Evolutionary conservation across 2,888 invertebrate species (phyloP), one percentile per base, ranked within the genome.

Genomic region (Drepanosiphum platanoidis): DNA sequence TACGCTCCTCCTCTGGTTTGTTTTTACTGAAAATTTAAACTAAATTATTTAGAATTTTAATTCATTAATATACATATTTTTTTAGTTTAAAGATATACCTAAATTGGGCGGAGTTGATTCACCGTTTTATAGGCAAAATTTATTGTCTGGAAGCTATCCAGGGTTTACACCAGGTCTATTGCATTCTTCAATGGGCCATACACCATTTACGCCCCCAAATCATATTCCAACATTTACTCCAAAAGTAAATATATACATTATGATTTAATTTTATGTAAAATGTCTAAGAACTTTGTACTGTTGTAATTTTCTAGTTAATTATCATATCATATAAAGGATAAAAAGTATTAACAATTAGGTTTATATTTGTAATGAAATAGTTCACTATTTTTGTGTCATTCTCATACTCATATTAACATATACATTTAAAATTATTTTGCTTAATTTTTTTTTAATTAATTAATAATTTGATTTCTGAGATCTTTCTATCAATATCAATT

Each of bases 151-250:
- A 70, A 94, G 94, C 87, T 96, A 96, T 90, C 94, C 96, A 1
- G 93, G 93, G 64, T 94, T 94, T 89, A 94, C 94, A 61, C 93
- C 95, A 32, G 93, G 96, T 87, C 91, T 96, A 86, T 91, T 96
- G 87, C 96, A 95, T 91, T 94, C 95, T 71, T 93, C 94, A 83
- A 91, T 94, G 87, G 93, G 93, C 42, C 92, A 95, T 39, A 95
- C 96, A 80, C 96, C 97, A 15, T 97, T 97, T 90, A 95, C 95
- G 88, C 96, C 96, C 87, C 96, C 97, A 46, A 94, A 94, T 89
- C 96, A 96, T 89, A 91, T 96, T 88, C 93, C 95, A 87, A 93
- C 96, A 64, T 96, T 96, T 90, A 95, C 96, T 88, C 96, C 96
- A 88, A 96, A 96, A 95, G 97, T 96, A 86, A 61, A 36, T 86